Percentiles rank a stretch among this genome's conserved stretches.
phyloP scores from a whole-genome alignment of 2,888 invertebrate species.

The Adineta ricciae region DNA sequence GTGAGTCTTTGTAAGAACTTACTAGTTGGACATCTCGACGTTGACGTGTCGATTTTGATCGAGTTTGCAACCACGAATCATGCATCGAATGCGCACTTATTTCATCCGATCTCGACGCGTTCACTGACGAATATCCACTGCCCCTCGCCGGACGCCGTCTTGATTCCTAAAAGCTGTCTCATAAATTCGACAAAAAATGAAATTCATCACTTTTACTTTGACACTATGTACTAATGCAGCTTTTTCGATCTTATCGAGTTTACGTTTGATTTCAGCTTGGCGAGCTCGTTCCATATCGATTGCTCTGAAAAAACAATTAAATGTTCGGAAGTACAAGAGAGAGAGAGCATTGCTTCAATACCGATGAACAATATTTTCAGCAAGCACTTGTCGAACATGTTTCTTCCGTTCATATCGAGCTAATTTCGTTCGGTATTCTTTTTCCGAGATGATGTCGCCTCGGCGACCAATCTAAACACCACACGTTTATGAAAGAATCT shows the following conservation, averaged over 20 bases:
- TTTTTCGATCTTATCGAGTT: constrained; percentile 48
- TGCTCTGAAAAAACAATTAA: constrained; percentile 38
- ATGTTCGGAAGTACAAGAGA: neutral
- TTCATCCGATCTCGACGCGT: neutral
- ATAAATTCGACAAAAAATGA: neutral
- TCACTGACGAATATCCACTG: neutral
- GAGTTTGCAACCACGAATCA: neutral
- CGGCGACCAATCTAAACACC: constrained; percentile 40
- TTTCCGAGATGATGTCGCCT: constrained; percentile 46
- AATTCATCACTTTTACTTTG: constrained; percentile 39
- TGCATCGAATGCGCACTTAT: neutral
- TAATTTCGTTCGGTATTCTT: constrained; percentile 45
- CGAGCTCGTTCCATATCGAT: constrained; percentile 44
- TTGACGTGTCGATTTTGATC: neutral
- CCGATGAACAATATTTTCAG: constrained; percentile 47
- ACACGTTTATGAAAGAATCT: constrained; percentile 5
- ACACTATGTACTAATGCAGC: constrained; percentile 48
- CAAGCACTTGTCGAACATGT: constrained; percentile 48
- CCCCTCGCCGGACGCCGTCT: neutral
- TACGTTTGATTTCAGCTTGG: constrained; percentile 44
- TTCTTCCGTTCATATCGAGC: constrained; percentile 46
- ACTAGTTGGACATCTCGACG: neutral
- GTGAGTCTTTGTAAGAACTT: neutral
- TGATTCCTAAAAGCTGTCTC: neutral
- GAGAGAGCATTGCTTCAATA: neutral